Percentiles rank a stretch among this genome's conserved stretches.
phyloP scores from a whole-genome alignment of 1,140 invertebrate species.

The Acromyrmex charruanus region DNA sequence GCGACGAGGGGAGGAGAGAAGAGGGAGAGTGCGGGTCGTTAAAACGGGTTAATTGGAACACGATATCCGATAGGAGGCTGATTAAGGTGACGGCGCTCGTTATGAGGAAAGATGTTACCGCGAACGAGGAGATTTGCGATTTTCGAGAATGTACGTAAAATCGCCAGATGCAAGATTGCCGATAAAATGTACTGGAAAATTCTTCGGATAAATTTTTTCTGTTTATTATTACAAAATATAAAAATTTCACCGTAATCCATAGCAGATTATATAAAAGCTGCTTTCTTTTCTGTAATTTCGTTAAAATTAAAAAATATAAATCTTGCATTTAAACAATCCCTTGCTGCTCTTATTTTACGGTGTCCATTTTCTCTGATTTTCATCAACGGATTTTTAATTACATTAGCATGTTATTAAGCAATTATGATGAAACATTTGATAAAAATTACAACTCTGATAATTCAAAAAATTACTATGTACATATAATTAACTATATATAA shows the following conservation, averaged over 20 bases:
- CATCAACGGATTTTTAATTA: not conserved
- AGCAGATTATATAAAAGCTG: not conserved
- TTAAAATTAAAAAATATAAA: conserved; percentile 3
- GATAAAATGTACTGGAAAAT: conserved; percentile 3
- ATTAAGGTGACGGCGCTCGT: conserved; percentile 56
- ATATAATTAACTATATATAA: not conserved
- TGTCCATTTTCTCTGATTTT: not conserved
- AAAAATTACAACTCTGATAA: not conserved
- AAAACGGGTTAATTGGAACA: conserved; percentile 62
- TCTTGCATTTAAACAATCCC: not conserved
- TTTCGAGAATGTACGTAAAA: conserved; percentile 16
- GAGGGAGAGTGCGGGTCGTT: conserved; percentile 18
- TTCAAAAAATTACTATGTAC: not conserved
- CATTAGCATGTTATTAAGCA: not conserved
- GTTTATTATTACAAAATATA: not conserved
- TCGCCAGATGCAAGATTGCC: not conserved
- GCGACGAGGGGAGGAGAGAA: not conserved
- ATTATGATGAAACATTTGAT: not conserved
- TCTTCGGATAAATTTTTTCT: not conserved
- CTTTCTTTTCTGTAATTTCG: not conserved
- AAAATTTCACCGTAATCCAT: not conserved
- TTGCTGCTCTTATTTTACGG: not conserved
- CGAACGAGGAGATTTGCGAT: not conserved
- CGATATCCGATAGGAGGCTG: conserved; percentile 50
- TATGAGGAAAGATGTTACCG: conserved; percentile 33